Base-by-base conservation (phyloP, 2,113 vertebrate genomes). In the Chloebia gouldiae region DNA sequence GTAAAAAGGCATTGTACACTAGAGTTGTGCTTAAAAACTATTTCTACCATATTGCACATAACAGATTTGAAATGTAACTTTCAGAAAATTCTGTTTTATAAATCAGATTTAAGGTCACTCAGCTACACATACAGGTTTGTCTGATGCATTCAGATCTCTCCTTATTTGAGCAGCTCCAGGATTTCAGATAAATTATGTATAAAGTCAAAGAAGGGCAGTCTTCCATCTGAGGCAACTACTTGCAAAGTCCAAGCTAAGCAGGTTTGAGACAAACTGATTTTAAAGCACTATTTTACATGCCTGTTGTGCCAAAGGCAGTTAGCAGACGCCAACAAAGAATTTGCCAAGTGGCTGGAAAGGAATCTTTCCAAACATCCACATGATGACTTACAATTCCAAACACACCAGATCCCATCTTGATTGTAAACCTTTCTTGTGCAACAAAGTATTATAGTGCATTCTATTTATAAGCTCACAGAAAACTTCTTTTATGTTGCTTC, bases 401-500 rank as follows among this genome's bases (percentile, higher is more conserved):
- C 35, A 77, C 51, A 81, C 30, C 75, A 70, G 22, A 3, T 75
- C 82, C 76, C 93, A 86, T 88, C 56, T 86, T 73, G 60, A 94
- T 84, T 79, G 80, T 94, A 95, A 96, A 96, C 42, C 40, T 75
- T 75, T 75, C 80, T 78, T 83, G 82, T 84, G 82, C 60, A 84
- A 54, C 12, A 12, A 82, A 85, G 31, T 60, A 28, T 88, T 88
- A 91, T 78, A 70, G 75, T 66, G 77, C 54, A 77, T 76, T 86
- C 92, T 68, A 84, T 96, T 93, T 93, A 94, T 78, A 96, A 94
- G 75, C 33, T 42, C 28, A 70, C 35, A 47, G 64, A 96, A 96
- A 94, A 95, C 23, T 78, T 79, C 39, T 88, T 71, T 42, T 68
- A 80, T n/a, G 33, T 39, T 86, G 72, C 66, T 93, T 95, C 53